These are phyloP conservation scores for Rhagoletis pomonella DNA, from an alignment of 1,140 invertebrate species.

Conservation along the genomic window DNA sequence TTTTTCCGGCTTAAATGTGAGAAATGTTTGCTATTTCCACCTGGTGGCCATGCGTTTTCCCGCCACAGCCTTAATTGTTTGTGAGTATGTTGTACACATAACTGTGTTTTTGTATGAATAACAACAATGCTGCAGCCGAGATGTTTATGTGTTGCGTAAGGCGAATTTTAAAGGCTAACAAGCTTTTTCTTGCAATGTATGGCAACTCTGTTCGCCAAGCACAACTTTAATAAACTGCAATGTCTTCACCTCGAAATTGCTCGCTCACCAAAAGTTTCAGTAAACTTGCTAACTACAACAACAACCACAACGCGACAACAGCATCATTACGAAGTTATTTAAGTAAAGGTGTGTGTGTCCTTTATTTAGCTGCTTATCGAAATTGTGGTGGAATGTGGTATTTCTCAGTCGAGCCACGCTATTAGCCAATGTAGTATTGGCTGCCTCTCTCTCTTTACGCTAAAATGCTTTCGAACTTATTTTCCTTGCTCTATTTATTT, in stretches of 20 bases:
- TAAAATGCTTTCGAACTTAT: background rate
- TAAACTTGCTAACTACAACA: background rate
- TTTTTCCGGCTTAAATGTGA: conserved; percentile 56
- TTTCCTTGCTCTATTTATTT: conserved; percentile 42
- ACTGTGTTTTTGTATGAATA: background rate
- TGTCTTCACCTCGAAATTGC: background rate
- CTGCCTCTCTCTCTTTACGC: background rate
- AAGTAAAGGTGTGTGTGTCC: background rate
- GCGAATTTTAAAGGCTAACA: background rate
- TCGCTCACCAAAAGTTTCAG: background rate
- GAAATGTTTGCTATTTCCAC: conserved; percentile 55
- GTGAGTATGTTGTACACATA: background rate
- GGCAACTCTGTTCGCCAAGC: background rate
- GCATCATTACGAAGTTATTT: background rate
- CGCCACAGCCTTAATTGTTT: background rate
- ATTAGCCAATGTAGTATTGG: background rate
- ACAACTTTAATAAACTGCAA: background rate
- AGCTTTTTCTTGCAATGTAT: background rate
- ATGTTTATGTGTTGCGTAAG: background rate
- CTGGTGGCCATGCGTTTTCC: conserved; percentile 44
- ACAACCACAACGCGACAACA: background rate
- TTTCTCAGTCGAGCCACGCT: background rate
- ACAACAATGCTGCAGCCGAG: background rate
- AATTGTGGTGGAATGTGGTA: background rate
- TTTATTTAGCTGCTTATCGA: conserved; percentile 2